A percentile compares a stretch with the other conserved stretches of the same genome.
Evolutionary conservation across 2,797 vertebrate genomes (phyloP).

Genomic region (Anguilla obscura): DNA sequence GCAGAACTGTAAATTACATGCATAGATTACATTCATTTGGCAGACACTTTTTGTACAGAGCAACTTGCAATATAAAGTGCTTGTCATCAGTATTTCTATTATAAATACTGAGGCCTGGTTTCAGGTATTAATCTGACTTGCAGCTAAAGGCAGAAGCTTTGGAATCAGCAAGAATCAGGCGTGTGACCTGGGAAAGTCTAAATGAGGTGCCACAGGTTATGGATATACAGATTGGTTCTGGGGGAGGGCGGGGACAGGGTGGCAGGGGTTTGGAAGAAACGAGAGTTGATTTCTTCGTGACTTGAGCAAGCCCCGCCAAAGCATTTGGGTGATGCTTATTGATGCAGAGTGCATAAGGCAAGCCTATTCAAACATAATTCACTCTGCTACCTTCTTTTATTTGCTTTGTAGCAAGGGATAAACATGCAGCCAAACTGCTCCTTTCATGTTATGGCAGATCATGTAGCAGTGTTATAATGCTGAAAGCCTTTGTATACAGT

Average conservation of each 20-base stretch:
- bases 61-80: too few relatives aligned
- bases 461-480: not conserved
- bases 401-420: not conserved
- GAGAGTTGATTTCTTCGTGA: not conserved
- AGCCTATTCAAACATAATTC: not conserved
- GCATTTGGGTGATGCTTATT: too few relatives aligned
- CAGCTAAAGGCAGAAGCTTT: not conserved
- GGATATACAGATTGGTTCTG: not conserved
- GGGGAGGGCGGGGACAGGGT: too few relatives aligned
- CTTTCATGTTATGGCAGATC: not conserved
- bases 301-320: not conserved
- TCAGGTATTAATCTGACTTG: not conserved
- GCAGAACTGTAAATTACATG: not conserved
- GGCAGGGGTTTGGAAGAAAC: not conserved
- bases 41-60: not conserved
- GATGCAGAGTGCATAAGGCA: not conserved
- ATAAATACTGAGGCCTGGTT: not conserved
- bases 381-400: not conserved
- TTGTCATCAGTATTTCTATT: not conserved
- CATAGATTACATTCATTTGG: not conserved
- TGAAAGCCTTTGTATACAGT: constrained; percentile 3
- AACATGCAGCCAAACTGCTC: not conserved
- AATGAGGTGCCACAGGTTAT: not conserved
- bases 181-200: not conserved
- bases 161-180: not conserved